Evolutionary conservation across 23 tunicate species (phyloP), one percentile per base, ranked within the genome.

Genomic region (Corella eumyota): DNA sequence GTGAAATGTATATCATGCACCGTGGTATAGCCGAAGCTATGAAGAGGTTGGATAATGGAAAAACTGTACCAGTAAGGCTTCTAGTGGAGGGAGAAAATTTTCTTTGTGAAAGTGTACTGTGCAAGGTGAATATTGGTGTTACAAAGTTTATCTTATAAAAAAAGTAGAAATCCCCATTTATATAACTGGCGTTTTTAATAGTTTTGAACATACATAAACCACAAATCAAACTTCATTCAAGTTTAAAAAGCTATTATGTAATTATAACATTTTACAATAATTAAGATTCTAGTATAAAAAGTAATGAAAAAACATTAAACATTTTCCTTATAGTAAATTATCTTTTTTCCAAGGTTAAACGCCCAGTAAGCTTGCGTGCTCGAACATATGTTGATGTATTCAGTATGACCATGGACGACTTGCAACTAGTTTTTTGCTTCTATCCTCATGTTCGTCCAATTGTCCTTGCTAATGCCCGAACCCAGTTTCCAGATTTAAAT

Each of bases 321-420:
- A n/a, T n/a, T n/a, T n/a, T n/a, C n/a, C n/a, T 53, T 19, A 36
- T 6, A 4, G 30, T 69, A 76, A 58, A 61, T 11, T 76, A 76
- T 7, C 63, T n/a, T n/a, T n/a, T n/a, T n/a, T n/a, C n/a, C n/a
- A n/a, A n/a, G n/a, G 65, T 60, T 60, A 40, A 45, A 13, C 38
- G 64, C 19, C 76, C 77, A 31, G 69, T 70, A 63, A 69, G 76
- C 11, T 64, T 80, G 3, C 32, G 73, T 31, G 90, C 90, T 30
- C 67, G 78, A 2, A 80, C 90, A 7, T 80, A 71, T 38, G 79
- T 80, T 7, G 90, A 80, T 49, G 79, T 65, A 3, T 80, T 80
- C 54, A 80, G 60, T 45, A 48, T 80, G 67, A 56, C 73, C 13
- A 45, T 71, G 73, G 61, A 64, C 30, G 67, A 58, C 51, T 54